These are phyloP conservation scores for Acanthurus lineatus DNA, from an alignment of 2,797 vertebrate species.

Conservation along the genomic window DNA sequence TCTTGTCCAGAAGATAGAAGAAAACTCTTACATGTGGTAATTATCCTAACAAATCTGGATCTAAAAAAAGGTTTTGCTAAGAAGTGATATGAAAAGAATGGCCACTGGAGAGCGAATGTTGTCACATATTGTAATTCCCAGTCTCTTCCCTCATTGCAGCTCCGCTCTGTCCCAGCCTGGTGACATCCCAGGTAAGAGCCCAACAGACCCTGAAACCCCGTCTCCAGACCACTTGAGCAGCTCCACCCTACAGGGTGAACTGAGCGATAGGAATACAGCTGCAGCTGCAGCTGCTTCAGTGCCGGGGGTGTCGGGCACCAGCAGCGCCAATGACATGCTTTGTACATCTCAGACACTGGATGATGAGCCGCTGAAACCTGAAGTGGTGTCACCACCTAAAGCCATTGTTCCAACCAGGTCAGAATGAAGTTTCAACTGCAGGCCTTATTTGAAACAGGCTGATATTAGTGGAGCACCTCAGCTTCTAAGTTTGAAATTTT, in stretches of 20 bases:
- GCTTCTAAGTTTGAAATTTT: too few species aligned
- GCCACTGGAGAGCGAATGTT: neutral
- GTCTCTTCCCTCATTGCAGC: constrained; percentile 64
- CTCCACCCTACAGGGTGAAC: constrained; percentile 25
- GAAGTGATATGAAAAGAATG: too few species aligned
- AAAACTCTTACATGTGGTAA: too few species aligned
- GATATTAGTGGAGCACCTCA: too few species aligned
- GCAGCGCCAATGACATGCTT: constrained; percentile 83
- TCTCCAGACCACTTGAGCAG: constrained; percentile 21
- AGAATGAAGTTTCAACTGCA: constrained; percentile 26
- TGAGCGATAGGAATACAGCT: constrained; percentile 33
- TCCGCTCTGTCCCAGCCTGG: constrained; percentile 93
- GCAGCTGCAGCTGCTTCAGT: constrained; percentile 29
- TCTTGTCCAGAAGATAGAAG: too few species aligned
- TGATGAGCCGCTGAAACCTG: constrained; percentile 85
- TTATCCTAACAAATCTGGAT: too few species aligned
- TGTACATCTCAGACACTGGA: constrained; percentile 88
- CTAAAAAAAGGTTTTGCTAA: too few species aligned
- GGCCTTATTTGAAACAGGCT: too few species aligned
- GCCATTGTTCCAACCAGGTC: constrained; percentile 65
- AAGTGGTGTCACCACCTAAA: constrained; percentile 74
- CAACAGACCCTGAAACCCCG: constrained; percentile 59
- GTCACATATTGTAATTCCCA: neutral
- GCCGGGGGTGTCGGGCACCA: constrained; percentile 53
- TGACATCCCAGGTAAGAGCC: constrained; percentile 59